Evolutionary conservation across 2,888 invertebrate species (phyloP), one percentile per base, ranked within the genome.

Genomic region (Phyllotreta cruciferae): DNA sequence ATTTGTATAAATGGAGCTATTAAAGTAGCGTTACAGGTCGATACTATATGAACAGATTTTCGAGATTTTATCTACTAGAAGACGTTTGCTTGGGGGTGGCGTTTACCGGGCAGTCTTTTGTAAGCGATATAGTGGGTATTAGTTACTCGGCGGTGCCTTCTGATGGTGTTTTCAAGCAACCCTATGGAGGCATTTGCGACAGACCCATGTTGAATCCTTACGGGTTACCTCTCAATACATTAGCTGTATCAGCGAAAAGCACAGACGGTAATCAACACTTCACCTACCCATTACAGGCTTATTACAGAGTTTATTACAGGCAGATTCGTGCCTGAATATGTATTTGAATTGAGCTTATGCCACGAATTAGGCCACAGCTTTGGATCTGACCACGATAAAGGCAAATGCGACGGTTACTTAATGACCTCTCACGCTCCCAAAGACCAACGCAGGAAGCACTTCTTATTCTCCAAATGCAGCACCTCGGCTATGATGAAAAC

Each of bases 21-120:
- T 41, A 74, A 77, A 62, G 82, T 83, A 13, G 39, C 11, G 14
- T 63, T 67, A 57, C 47, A 69, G 69, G 62, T 39, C 42, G 34
- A 24, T 38, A 36, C 1, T 69, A 63, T 36, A 39, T 67, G 44
- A 60, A 61, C 4, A 63, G 38, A 11, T 67, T 69, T 61, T 81
- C 83, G 14, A 75, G 83, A 56, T 77, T 84, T 0, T 75, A 82
- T 0, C 76, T 83, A 0, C 73, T 85, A 1, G 81, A 82, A 2
- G 83, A 84, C 64, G 84, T 85, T 37, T 85, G 85, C 60, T 75
- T 85, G 4, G 85, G 85, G 0, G 80, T 85, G 0, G 83, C 83
- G 0, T 85, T 85, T 72, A 84, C 85, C 0, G 84, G 84, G 6
- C 83, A 83, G 55, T 82, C 83, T 1, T 85, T 85, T 58, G 73